phyloP scores from a whole-genome alignment of 1,140 invertebrate species.

The Cryptotermes secundus region DNA sequence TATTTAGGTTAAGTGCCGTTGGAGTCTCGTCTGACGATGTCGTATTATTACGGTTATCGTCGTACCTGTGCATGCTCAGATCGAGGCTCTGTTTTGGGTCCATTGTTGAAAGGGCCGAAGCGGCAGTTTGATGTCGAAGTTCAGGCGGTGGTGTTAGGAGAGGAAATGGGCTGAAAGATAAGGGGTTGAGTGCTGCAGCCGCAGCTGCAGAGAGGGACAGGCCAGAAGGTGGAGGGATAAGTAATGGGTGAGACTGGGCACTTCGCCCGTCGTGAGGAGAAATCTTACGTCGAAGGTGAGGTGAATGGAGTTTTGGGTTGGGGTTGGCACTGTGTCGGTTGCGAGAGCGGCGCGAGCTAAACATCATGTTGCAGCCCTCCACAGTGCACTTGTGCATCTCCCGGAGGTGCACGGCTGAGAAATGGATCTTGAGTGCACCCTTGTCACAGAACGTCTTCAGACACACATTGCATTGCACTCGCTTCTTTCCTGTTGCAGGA shows the following conservation, averaged over 20 bases:
- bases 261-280: conserved; percentile 90
- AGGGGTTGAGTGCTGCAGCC: conserved; percentile 56
- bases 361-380: conserved; percentile 99
- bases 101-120: conserved; percentile 48
- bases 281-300: conserved; percentile 87
- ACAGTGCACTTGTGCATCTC: conserved; percentile 99
- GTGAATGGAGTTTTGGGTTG: conserved; percentile 97
- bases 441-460: conserved; percentile 99
- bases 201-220: conserved; percentile 57
- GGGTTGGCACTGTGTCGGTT: conserved; percentile 98
- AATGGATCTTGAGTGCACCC: conserved; percentile 98
- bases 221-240: conserved; percentile 69
- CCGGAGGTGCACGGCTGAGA: conserved; percentile 95
- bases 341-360: conserved; percentile 91
- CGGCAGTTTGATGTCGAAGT: conserved; percentile 59
- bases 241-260: conserved; percentile 76
- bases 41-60: conserved; percentile 47
- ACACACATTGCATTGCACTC: conserved; percentile 97
- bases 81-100: conserved; percentile 63
- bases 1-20: conserved; percentile 37
- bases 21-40: conserved; percentile 49
- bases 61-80: conserved; percentile 52
- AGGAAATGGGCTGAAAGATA: conserved; percentile 75
- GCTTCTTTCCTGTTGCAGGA: conserved; percentile 89
- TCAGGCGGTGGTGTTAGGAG: conserved; percentile 72